phyloP scores from a whole-genome alignment of 2,113 vertebrate species.

The Periophthalmus modestus region DNA sequence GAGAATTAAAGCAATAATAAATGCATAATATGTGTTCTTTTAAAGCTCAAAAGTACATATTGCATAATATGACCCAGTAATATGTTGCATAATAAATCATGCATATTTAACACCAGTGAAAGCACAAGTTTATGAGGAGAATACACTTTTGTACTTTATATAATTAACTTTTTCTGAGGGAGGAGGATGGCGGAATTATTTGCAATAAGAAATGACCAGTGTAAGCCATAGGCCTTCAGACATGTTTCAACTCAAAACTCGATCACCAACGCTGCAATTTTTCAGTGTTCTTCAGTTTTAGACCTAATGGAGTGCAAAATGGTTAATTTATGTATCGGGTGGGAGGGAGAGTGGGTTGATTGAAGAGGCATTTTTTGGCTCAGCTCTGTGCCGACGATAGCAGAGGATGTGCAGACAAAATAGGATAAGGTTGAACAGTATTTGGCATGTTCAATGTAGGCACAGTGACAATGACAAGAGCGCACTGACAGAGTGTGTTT shows the following conservation, averaged over 20 bases:
- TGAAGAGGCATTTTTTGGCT: conserved; percentile 58
- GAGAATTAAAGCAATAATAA: too few relatives aligned
- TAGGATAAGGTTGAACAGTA: conserved; percentile 33
- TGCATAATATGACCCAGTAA: too few relatives aligned
- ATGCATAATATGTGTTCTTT: too few relatives aligned
- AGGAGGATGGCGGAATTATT: too few relatives aligned
- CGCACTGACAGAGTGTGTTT: not conserved
- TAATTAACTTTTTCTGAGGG: too few relatives aligned
- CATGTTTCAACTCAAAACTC: too few relatives aligned
- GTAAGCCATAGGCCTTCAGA: not conserved
- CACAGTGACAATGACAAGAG: not conserved
- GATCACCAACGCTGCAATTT: not conserved
- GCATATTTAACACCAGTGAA: too few relatives aligned
- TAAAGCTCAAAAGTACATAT: too few relatives aligned
- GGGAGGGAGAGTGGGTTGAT: conserved; percentile 11
- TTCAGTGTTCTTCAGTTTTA: not conserved
- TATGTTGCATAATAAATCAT: too few relatives aligned
- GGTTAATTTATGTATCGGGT: not conserved
- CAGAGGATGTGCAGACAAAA: conserved; percentile 33
- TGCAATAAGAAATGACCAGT: not conserved
- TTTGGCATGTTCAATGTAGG: conserved; percentile 30
- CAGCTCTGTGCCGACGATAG: conserved; percentile 30
- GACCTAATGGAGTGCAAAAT: not conserved
- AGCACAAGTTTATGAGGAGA: too few relatives aligned
- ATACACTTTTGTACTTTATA: too few relatives aligned